Conservation (phyloP, 2,113 vertebrate genomes). For the Phoenicopterus ruber region DNA sequence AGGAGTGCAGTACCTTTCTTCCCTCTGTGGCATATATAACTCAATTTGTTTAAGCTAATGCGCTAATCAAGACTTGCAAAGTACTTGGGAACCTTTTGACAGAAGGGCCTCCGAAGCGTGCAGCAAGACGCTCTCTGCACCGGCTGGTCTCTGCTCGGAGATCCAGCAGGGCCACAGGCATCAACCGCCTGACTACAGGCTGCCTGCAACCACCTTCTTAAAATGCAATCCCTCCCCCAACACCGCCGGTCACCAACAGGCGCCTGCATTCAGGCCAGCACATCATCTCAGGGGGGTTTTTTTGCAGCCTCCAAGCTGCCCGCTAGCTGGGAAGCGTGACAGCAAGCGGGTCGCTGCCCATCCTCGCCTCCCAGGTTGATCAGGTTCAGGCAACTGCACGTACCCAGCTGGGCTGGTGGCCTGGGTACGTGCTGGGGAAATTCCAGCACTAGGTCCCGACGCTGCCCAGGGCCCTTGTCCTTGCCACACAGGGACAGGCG, state of each 20-base stretch:
- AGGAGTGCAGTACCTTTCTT: neutral
- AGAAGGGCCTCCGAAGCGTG: neutral
- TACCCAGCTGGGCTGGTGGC: neutral
- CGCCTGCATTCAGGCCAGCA: neutral
- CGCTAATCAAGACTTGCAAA: neutral
- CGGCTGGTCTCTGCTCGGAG: neutral
- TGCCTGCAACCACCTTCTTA: neutral
- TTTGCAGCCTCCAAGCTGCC: neutral
- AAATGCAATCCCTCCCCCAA: neutral
- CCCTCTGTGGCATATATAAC: neutral
- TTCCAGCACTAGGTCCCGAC: rapidly evolving
- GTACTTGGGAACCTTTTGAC: neutral
- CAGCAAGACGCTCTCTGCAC: rapidly evolving
- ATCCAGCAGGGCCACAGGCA: neutral
- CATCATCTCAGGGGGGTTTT: rapidly evolving
- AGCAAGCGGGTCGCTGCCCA: neutral
- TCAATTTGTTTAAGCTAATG: conserved; percentile 24
- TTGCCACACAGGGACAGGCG: neutral
- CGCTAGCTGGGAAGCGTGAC: rapidly evolving
- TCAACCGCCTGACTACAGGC: rapidly evolving
- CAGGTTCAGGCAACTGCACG: rapidly evolving
- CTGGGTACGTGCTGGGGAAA: neutral
- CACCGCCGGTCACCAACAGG: neutral
- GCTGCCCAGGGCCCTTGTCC: neutral
- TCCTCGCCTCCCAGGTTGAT: neutral